A percentile compares a stretch with the other conserved stretches of the same genome.
Evolutionary conservation across 1,140 invertebrate genomes (phyloP).

Genomic region (Psilanteris sp.): DNA sequence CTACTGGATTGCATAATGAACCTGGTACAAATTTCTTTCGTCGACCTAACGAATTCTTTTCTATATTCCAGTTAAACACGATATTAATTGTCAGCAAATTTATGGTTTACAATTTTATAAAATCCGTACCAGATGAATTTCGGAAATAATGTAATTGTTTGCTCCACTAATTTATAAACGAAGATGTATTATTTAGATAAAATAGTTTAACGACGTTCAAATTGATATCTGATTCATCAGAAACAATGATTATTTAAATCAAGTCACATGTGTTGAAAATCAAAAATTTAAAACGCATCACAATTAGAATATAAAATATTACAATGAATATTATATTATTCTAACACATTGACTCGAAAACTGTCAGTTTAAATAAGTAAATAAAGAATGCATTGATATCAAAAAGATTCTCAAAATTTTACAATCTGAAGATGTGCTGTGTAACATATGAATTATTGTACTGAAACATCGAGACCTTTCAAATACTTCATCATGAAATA

Average conservation of each 20-base stretch:
- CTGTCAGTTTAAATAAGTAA: constrained; percentile 27
- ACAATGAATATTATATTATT: constrained; percentile 12
- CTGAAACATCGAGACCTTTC: constrained; percentile 36
- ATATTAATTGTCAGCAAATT: too few relatives aligned
- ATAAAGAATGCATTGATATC: constrained; percentile 27
- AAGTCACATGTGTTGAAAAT: constrained; percentile 17
- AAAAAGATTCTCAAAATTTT: constrained; percentile 52
- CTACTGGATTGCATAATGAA: constrained; percentile 60
- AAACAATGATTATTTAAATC: constrained; percentile 5
- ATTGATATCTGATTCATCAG: neutral
- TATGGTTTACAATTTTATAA: constrained; percentile 1
- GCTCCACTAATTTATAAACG: constrained; percentile 9
- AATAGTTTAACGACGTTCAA: constrained; percentile 17
- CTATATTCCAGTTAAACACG: neutral
- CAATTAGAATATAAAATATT: constrained; percentile 31
- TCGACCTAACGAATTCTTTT: constrained; percentile 12
- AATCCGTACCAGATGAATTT: constrained; percentile 31
- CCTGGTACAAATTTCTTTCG: constrained; percentile 50
- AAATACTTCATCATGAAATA: constrained; percentile 5
- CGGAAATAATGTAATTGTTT: too few relatives aligned
- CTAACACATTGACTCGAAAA: constrained; percentile 26
- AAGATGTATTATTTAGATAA: constrained; percentile 4
- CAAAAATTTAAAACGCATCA: constrained; percentile 24
- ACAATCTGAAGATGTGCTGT: constrained; percentile 55
- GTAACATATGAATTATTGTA: constrained; percentile 18